phyloP scores from a whole-genome alignment of 2,113 vertebrate species.

The Gambusia affinis region DNA sequence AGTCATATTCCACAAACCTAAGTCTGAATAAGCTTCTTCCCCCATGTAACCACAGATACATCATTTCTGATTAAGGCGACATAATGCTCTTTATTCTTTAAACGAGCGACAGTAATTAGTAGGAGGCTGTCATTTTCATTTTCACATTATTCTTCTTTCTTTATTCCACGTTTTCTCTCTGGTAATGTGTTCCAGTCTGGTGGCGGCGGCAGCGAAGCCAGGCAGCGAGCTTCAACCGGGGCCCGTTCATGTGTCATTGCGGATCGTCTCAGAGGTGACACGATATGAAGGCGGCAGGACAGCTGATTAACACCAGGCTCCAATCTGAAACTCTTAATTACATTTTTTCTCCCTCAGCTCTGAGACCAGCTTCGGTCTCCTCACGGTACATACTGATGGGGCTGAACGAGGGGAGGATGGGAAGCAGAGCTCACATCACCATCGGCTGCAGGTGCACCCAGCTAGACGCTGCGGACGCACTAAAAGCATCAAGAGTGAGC shows the following conservation, averaged over 20 bases:
- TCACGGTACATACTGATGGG: not conserved
- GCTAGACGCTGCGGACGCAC: not conserved
- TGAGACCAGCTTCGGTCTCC: slow-evolving; percentile 19
- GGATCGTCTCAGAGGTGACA: slow-evolving; percentile 55
- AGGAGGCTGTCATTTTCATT: slow-evolving; percentile 46
- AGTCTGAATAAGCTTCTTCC: slow-evolving; percentile 7
- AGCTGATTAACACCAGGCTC: slow-evolving; percentile 64
- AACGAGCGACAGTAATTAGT: slow-evolving; percentile 56
- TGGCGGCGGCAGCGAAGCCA: slow-evolving; percentile 14
- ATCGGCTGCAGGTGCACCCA: slow-evolving; percentile 17
- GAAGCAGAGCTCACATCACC: not conserved
- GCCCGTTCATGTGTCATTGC: slow-evolving; percentile 37
- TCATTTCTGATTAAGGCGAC: slow-evolving; percentile 47
- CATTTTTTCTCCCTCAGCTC: slow-evolving; percentile 17
- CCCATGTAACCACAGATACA: slow-evolving; percentile 23
- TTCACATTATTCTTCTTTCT: slow-evolving; percentile 16
- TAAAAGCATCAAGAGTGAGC: slow-evolving; percentile 44
- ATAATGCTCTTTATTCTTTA: slow-evolving; percentile 44
- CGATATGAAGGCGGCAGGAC: slow-evolving; percentile 49
- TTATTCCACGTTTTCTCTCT: slow-evolving; percentile 6
- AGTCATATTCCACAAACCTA: slow-evolving; percentile 25
- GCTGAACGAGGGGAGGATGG: not conserved
- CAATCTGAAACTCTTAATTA: slow-evolving; percentile 62
- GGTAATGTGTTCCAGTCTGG: slow-evolving; percentile 34
- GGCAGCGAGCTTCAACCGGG: slow-evolving; percentile 36